Conservation (phyloP, 1,140 invertebrate species). For the Acromyrmex heyeri region DNA sequence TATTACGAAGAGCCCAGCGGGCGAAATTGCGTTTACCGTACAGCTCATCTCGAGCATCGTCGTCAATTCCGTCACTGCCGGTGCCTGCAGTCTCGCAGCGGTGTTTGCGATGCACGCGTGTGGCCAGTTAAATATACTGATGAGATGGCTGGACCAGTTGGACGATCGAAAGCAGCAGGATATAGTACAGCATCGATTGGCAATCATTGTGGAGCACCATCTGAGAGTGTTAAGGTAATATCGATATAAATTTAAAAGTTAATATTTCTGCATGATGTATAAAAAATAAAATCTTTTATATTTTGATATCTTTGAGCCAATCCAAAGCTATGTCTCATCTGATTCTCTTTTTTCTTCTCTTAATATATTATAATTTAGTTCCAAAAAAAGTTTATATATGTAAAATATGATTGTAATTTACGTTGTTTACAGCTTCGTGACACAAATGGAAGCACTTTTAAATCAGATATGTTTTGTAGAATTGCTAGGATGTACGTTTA, state of each 20-base stretch:
- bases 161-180: not conserved
- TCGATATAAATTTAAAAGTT: conserved; percentile 30
- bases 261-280: not conserved
- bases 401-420: not conserved
- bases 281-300: not conserved
- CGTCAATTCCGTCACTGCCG: conserved; percentile 55
- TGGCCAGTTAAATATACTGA: conserved; percentile 69
- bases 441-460: conserved; percentile 72
- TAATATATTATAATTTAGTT: not conserved
- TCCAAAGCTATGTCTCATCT: not conserved
- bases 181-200: not conserved
- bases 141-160: not conserved
- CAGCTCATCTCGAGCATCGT: conserved; percentile 48
- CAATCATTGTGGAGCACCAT: conserved; percentile 75
- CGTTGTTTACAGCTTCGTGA: conserved; percentile 71
- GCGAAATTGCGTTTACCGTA: conserved; percentile 50
- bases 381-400: not conserved
- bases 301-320: not conserved
- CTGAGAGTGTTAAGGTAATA: conserved; percentile 67
- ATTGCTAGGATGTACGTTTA: conserved; percentile 79
- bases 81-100: conserved; percentile 65
- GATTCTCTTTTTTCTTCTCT: not conserved
- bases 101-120: conserved; percentile 71
- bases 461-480: conserved; percentile 79
- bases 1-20: conserved; percentile 3